Conservation (phyloP, 1,140 invertebrate genomes). For the Mizuhopecten yessoensis region DNA sequence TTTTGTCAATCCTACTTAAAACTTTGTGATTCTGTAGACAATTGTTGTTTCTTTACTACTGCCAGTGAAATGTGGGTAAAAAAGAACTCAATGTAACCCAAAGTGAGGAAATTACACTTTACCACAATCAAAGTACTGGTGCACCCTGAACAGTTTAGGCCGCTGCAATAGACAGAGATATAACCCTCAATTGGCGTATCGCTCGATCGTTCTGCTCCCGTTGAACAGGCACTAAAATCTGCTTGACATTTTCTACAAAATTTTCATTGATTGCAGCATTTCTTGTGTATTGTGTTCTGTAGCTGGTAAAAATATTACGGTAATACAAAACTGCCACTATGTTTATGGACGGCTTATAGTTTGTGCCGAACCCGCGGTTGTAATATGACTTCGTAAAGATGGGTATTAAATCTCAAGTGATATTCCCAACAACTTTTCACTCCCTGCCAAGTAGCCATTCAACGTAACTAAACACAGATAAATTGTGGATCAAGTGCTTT, state of each 20-base stretch:
- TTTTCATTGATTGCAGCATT: neutral
- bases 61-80: no score
- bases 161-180: no score
- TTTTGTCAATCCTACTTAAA: no score
- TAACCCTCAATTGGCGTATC: no score
- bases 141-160: no score
- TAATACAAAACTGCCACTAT: neutral
- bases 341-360: neutral
- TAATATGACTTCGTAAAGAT: neutral
- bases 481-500: conserved; percentile 27
- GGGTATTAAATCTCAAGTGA: neutral
- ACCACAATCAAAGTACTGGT: no score
- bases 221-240: neutral
- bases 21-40: no score
- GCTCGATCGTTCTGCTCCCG: no score
- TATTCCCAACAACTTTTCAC: neutral
- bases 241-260: neutral
- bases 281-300: neutral
- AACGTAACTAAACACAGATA: conserved; percentile 8
- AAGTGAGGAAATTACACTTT: no score
- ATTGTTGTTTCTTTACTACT: no score
- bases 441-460: conserved; percentile 23
- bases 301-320: neutral
- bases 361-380: neutral
- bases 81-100: no score